phyloP scores from a whole-genome alignment of 2,888 invertebrate genomes.

The Drosophila testacea region DNA sequence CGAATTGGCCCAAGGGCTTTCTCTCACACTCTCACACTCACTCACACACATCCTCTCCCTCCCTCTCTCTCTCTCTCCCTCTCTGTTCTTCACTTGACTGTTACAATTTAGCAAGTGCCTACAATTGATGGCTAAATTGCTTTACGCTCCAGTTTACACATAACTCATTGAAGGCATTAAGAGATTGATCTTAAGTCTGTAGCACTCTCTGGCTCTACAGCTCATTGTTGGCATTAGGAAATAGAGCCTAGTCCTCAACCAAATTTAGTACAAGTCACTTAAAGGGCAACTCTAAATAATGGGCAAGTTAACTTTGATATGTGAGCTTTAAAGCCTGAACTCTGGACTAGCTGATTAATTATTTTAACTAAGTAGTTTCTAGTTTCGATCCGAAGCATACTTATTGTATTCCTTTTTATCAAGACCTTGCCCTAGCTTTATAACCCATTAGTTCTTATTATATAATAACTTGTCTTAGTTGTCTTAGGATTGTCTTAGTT shows the following conservation, averaged over 20 bases:
- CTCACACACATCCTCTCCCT: background rate
- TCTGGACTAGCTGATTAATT: too few relatives aligned
- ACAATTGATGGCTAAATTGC: constrained; percentile 25
- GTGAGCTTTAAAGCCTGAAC: too few relatives aligned
- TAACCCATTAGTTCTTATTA: too few relatives aligned
- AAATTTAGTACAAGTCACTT: background rate
- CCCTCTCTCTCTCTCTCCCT: background rate
- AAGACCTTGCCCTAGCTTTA: too few relatives aligned
- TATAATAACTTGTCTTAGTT: too few relatives aligned
- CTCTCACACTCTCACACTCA: background rate
- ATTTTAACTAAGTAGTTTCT: too few relatives aligned
- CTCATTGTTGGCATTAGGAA: background rate
- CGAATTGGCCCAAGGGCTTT: constrained; percentile 28
- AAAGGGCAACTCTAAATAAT: background rate
- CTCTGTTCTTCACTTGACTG: background rate
- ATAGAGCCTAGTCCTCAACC: background rate
- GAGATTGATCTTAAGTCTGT: constrained; percentile 18
- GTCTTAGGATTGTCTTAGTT: too few relatives aligned
- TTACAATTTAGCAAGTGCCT: constrained; percentile 1
- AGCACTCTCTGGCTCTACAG: background rate
- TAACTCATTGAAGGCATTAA: constrained; percentile 22
- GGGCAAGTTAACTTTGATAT: background rate
- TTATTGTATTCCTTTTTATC: too few relatives aligned
- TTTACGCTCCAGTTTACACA: constrained; percentile 4
- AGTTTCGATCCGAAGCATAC: too few relatives aligned